phyloP scores from a whole-genome alignment of 2,113 vertebrate genomes.

The Trachemys scripta region DNA sequence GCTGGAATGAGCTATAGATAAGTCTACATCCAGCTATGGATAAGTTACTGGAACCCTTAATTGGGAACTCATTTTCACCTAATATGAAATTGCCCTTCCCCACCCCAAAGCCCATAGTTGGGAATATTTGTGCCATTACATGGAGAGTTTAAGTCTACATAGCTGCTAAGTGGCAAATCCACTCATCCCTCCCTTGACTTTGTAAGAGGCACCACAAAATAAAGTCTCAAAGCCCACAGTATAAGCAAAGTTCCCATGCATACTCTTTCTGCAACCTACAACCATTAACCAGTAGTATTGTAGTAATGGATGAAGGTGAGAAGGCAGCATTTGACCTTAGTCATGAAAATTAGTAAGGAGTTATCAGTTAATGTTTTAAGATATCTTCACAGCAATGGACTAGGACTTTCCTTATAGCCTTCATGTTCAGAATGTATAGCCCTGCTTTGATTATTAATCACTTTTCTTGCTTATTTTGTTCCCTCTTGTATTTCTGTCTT shows the following conservation, averaged over 20 bases:
- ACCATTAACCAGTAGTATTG: rapidly evolving
- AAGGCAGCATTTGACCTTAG: not conserved
- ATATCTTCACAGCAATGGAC: not conserved
- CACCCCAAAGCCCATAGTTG: not conserved
- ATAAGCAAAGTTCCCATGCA: not conserved
- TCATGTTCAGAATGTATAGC: not conserved
- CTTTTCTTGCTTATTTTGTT: not conserved
- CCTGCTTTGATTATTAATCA: too few species aligned
- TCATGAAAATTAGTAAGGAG: not conserved
- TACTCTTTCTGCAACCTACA: not conserved
- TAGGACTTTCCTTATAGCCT: not conserved
- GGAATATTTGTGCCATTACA: not conserved
- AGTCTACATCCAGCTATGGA: not conserved
- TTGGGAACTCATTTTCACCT: not conserved
- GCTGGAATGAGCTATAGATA: not conserved
- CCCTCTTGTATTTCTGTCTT: not conserved
- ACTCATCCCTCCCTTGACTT: too few species aligned
- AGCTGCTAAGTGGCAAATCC: too few species aligned
- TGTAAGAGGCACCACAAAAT: too few species aligned
- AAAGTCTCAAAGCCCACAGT: not conserved
- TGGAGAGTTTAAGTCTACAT: too few species aligned
- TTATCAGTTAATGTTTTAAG: not conserved
- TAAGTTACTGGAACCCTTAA: not conserved
- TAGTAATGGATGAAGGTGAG: not conserved
- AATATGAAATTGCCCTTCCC: not conserved